These are phyloP conservation scores for Smutsia gigantea DNA, from an alignment of 2,797 vertebrate species.

Conservation along the genomic window DNA sequence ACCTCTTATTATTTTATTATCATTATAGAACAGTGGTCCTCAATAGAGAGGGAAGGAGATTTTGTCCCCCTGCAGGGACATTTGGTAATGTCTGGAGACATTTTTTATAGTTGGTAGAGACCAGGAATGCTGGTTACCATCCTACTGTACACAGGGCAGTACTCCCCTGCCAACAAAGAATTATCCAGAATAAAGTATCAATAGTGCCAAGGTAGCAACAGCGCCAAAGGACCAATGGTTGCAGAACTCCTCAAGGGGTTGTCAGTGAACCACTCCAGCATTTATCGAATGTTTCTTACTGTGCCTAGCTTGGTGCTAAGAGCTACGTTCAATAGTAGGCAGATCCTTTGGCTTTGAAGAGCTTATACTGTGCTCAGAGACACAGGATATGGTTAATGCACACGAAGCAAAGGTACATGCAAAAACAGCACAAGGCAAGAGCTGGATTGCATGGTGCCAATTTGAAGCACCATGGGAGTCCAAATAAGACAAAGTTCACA, in stretches of 20 bases:
- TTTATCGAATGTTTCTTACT: not conserved
- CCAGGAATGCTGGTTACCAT: not conserved
- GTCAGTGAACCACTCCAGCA: slow-evolving; percentile 15
- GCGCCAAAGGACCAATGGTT: not conserved
- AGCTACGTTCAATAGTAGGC: not conserved
- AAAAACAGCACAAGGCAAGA: not conserved
- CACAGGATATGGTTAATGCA: not conserved
- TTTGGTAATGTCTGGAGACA: not conserved
- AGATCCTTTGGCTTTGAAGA: not conserved
- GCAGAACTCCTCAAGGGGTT: slow-evolving; percentile 3
- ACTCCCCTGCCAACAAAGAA: not conserved
- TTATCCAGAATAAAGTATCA: not conserved
- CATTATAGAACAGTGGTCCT: slow-evolving; percentile 29
- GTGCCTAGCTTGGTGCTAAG: not conserved
- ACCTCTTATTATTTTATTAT: slow-evolving; percentile 34
- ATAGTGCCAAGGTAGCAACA: not conserved
- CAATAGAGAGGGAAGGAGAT: not conserved
- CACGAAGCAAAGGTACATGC: not conserved
- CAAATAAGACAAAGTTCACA: slow-evolving; percentile 6
- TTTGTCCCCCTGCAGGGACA: not conserved
- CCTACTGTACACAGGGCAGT: not conserved
- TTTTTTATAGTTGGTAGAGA: not conserved
- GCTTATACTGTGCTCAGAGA: not conserved
- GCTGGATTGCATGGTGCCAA: not conserved
- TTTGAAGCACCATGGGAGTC: slow-evolving; percentile 12